A percentile compares a stretch with the other conserved stretches of the same genome.
These are phyloP conservation scores for Muraenolepis orangiensis DNA, from an alignment of 2,797 vertebrate genomes.

Conservation along the genomic window DNA sequence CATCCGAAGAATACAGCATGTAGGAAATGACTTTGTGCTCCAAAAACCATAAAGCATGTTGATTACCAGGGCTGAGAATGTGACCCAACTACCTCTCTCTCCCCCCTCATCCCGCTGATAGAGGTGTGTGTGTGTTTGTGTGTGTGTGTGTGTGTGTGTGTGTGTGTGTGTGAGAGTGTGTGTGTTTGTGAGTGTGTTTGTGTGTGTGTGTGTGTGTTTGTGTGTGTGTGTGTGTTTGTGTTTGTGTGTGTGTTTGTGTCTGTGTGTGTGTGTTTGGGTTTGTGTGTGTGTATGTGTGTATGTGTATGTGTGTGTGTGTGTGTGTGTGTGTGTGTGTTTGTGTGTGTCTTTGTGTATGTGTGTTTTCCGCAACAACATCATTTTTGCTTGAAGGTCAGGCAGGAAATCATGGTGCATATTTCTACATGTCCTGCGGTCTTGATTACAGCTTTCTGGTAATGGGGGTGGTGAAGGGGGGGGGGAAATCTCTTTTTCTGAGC, in stretches of 20 bases:
- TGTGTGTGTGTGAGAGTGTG: no score
- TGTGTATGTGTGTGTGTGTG: neutral
- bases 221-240: neutral
- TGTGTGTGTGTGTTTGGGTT: no score
- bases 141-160: no score
- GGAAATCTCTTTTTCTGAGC: constrained; percentile 24
- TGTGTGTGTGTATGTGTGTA: neutral
- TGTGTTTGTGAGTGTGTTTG: no score
- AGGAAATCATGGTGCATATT: constrained; percentile 6
- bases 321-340: neutral
- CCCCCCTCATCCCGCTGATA: constrained; percentile 37
- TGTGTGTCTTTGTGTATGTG: neutral
- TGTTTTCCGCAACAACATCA: constrained; percentile 4
- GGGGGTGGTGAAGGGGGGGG: neutral
- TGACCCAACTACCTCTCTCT: constrained; percentile 28
- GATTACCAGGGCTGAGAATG: constrained; percentile 49
- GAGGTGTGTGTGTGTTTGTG: constrained; percentile 32
- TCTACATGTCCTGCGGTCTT: constrained; percentile 14
- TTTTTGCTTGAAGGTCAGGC: constrained; percentile 25
- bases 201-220: no score
- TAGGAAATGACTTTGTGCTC: constrained; percentile 31
- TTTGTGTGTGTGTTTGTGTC: no score
- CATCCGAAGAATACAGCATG: constrained; percentile 6
- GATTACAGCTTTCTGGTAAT: constrained; percentile 23
- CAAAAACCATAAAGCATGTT: constrained; percentile 31